A percentile compares a stretch with the other conserved stretches of the same genome.
phyloP scores from a whole-genome alignment of 2,797 vertebrate species.

The Serranus cabrilla region DNA sequence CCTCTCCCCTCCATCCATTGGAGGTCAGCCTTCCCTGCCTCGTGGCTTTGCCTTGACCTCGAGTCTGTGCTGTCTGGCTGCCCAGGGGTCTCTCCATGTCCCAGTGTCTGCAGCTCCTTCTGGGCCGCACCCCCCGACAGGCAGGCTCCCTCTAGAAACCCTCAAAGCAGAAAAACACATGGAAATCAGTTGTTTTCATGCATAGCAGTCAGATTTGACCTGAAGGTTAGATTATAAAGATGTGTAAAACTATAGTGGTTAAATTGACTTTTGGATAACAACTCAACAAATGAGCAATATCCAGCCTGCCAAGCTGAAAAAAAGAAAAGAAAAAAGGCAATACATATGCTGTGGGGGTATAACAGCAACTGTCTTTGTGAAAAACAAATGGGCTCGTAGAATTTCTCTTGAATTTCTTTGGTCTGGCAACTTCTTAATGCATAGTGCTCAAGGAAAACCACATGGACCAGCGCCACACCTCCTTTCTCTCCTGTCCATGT shows the following conservation, averaged over 20 bases:
- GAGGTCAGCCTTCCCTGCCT: constrained; percentile 18
- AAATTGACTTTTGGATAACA: constrained; percentile 8
- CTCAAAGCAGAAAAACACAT: constrained; percentile 59
- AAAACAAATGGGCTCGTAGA: constrained; percentile 30
- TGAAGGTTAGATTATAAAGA: constrained; percentile 5
- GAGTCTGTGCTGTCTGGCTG: constrained; percentile 31
- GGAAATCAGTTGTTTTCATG: constrained; percentile 37
- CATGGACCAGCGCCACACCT: not conserved
- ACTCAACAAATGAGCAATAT: no score
- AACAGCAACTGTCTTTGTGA: not conserved
- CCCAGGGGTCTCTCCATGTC: constrained; percentile 23
- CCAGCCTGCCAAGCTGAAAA: not conserved
- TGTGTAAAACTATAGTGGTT: not conserved
- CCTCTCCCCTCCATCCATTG: constrained; percentile 2
- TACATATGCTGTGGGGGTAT: constrained; percentile 9
- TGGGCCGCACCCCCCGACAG: constrained; percentile 13
- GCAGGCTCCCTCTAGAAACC: constrained; percentile 39
- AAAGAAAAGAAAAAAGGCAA: no score
- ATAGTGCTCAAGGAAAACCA: not conserved
- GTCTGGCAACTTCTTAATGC: not conserved
- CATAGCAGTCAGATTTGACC: constrained; percentile 6
- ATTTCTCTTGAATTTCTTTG: constrained; percentile 29
- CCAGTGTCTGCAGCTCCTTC: constrained; percentile 35
- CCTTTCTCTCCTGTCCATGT: not conserved
- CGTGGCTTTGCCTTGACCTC: constrained; percentile 32